phyloP scores from a whole-genome alignment of 92 coral and sea anemone species.

The Metridium senile region DNA sequence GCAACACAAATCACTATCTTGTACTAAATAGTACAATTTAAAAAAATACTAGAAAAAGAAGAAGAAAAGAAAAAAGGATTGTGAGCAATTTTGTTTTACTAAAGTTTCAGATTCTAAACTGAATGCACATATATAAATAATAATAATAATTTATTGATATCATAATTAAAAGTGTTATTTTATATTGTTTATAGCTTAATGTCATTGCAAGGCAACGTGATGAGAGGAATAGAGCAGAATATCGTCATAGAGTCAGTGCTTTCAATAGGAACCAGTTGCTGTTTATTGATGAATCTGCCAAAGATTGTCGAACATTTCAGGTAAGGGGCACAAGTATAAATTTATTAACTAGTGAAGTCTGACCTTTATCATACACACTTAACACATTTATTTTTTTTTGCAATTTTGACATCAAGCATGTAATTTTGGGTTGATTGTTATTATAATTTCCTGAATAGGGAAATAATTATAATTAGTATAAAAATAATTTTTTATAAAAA shows the following conservation, averaged over 20 bases:
- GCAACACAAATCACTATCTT: no score
- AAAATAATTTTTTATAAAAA: neutral
- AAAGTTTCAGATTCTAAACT: neutral
- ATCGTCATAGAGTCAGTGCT: slow-evolving; percentile 20
- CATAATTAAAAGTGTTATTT: no score
- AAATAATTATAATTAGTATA: neutral
- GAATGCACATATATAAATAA: neutral
- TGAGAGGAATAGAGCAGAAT: slow-evolving; percentile 27
- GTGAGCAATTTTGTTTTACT: no score
- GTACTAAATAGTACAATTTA: no score
- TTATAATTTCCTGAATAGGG: neutral
- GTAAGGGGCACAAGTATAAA: no score
- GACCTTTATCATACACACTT: neutral
- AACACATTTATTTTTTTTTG: neutral
- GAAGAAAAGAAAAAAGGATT: no score
- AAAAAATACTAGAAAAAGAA: neutral
- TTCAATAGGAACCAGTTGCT: slow-evolving; percentile 25
- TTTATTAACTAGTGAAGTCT: no score
- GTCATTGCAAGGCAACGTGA: slow-evolving; percentile 40
- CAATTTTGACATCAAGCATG: no score
- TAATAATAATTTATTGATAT: neutral
- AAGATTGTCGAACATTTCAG: slow-evolving; percentile 32
- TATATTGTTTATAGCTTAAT: neutral
- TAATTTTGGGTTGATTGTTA: no score
- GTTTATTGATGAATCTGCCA: slow-evolving; percentile 43